Evolutionary conservation across 2,888 invertebrate genomes (phyloP).

Genomic region (Drosophila trichaetosa): DNA sequence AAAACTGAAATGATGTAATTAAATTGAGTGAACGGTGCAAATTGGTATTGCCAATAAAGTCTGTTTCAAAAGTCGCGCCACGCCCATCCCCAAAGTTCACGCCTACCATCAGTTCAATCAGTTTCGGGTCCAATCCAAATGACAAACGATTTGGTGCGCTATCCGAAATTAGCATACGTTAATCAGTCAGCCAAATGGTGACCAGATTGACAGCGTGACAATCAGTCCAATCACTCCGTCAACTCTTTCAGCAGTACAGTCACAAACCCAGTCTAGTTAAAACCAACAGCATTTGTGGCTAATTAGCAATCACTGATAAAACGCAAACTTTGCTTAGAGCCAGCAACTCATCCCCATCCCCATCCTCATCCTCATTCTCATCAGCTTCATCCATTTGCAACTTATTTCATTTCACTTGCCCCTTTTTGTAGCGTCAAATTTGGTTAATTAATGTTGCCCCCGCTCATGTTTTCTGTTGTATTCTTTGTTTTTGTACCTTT

Average conservation of each 20-base stretch:
- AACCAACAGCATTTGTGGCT: constrained; percentile 36
- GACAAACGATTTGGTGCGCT: constrained; percentile 42
- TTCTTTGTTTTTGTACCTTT: constrained; percentile 14
- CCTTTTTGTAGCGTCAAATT: constrained; percentile 29
- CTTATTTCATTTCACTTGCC: constrained; percentile 17
- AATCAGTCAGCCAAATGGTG: constrained; percentile 43
- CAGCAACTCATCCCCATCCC: neutral
- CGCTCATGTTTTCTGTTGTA: neutral
- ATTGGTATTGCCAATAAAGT: constrained; percentile 22
- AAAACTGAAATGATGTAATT: constrained; percentile 25
- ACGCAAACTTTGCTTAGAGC: constrained; percentile 15
- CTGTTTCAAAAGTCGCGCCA: constrained; percentile 2
- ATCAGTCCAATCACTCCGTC: constrained; percentile 9
- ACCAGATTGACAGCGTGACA: constrained; percentile 3
- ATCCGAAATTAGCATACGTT: constrained; percentile 63
- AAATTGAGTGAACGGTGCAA: constrained; percentile 19
- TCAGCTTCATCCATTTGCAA: neutral
- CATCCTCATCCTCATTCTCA: too few relatives aligned
- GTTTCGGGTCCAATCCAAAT: constrained; percentile 19
- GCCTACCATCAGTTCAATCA: constrained; percentile 29
- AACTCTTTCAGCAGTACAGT: constrained; percentile 18
- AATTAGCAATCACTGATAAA: constrained; percentile 65
- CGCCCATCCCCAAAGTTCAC: constrained; percentile 2
- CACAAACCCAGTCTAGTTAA: constrained; percentile 17
- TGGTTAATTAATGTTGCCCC: constrained; percentile 54